phyloP scores from a whole-genome alignment of 2,888 invertebrate genomes.

The Aspidiotus rigidus region DNA sequence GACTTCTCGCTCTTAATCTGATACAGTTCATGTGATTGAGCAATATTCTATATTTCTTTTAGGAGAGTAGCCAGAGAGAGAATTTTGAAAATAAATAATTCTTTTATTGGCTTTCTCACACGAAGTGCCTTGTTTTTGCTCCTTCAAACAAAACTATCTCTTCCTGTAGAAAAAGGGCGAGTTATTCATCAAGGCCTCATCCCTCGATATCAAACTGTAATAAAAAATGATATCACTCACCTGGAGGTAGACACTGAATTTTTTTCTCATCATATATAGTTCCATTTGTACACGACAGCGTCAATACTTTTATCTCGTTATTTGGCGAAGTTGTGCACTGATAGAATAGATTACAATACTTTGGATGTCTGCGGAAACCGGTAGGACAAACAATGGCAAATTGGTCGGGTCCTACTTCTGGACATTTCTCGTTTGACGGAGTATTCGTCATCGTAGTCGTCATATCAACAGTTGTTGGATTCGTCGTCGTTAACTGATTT shows the following conservation, averaged over 20 bases:
- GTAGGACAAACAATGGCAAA: constrained; percentile 67
- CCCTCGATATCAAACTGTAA: constrained; percentile 2
- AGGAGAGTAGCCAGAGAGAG: too few relatives aligned
- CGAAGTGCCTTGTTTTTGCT: too few relatives aligned
- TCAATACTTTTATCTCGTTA: constrained; percentile 62
- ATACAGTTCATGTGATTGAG: too few relatives aligned
- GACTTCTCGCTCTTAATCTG: too few relatives aligned
- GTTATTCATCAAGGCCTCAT: not conserved
- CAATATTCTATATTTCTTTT: too few relatives aligned
- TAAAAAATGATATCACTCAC: constrained; percentile 36
- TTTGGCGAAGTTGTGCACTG: constrained; percentile 60
- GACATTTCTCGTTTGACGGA: constrained; percentile 41
- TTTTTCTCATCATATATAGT: constrained; percentile 65
- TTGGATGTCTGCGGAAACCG: constrained; percentile 72
- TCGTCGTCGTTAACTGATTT: constrained; percentile 10
- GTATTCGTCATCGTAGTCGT: constrained; percentile 37
- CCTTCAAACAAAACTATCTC: not conserved
- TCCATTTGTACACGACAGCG: constrained; percentile 65
- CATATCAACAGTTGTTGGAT: constrained; percentile 22
- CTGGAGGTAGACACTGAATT: constrained; percentile 60
- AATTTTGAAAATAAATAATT: too few relatives aligned
- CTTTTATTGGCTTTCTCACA: too few relatives aligned
- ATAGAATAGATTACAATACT: constrained; percentile 72
- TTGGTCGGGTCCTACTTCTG: constrained; percentile 59
- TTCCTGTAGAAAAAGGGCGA: not conserved